Evolutionary conservation across 2,888 invertebrate genomes (phyloP), one percentile per base, ranked within the genome.

Genomic region (Andrena bucephala): DNA sequence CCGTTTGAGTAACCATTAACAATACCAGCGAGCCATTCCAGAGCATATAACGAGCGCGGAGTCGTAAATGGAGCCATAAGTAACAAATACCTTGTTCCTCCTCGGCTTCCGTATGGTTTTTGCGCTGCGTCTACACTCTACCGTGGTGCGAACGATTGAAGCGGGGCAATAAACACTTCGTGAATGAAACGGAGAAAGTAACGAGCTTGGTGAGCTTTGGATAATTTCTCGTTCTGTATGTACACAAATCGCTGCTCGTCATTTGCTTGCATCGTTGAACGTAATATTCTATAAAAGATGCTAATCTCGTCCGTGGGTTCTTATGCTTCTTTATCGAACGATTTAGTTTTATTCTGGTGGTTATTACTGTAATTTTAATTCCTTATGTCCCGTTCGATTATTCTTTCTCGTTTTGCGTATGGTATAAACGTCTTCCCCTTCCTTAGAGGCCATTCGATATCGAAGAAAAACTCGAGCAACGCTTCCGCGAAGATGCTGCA

Each of bases 21-120:
- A 65, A 77, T 81, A 85, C 75, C 82, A 70, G 70, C 79, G 52
- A 85, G 85, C 83, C 71, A 85, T 83, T 54, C 65, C 24, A 33
- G 59, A 62, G 48, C 73, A 81, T 76, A 74, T 82, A 68, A 65
- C 77, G 79, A 67, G 85, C 86, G 82, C 60, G 81, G 33, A 73
- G 74, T 85, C 50, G 65, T 29, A 54, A 70, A 69, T 52, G 67
- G 66, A 63, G 79, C 63, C 67, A 31, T 71, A 48, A 70, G 74
- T 52, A 74, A 68, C 48, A 66, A 59, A 66, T 69, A 50, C 69
- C 36, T 72, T 42, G 27, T 69, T 54, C 50, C 36, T 13, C 13
- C 20, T 20, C 2, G 42, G 36, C 74, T 78, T 79, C 74, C 80
- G 72, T 36, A 33, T 83, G 31, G 31, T 71, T 74, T 77, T 74